phyloP scores from a whole-genome alignment of 2,888 invertebrate genomes.

The Congeria kusceri region DNA sequence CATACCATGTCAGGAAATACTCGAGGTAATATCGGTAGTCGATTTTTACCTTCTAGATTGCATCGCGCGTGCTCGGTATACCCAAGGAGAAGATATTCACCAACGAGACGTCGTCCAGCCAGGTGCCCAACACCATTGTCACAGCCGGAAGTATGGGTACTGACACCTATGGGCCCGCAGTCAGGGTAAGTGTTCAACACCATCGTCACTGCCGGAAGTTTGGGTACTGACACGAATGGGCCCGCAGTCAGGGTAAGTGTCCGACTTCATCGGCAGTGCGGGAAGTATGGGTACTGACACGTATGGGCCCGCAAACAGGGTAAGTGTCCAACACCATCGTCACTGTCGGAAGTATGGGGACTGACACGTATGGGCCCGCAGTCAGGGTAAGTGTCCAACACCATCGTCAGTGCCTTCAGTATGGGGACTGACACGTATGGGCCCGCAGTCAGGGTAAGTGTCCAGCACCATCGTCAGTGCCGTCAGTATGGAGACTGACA shows the following conservation, averaged over 20 bases:
- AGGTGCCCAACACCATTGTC: conserved; percentile 71
- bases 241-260: conserved; percentile 72
- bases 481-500: too few species aligned
- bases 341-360: conserved; percentile 74
- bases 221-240: conserved; percentile 75
- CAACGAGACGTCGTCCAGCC: conserved; percentile 68
- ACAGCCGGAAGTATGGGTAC: conserved; percentile 76
- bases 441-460: too few species aligned
- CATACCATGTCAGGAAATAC: too few species aligned
- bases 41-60: too few species aligned
- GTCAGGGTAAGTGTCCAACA: conserved; percentile 72
- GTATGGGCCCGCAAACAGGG: conserved; percentile 67
- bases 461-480: too few species aligned
- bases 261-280: conserved; percentile 72
- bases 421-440: too few species aligned
- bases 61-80: conserved; percentile 70
- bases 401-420: too few species aligned
- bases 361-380: conserved; percentile 77
- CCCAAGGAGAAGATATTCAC: conserved; percentile 72
- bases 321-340: conserved; percentile 72
- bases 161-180: conserved; percentile 76
- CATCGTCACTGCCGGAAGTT: conserved; percentile 76
- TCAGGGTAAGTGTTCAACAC: conserved; percentile 68
- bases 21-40: too few species aligned
- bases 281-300: conserved; percentile 78